These are phyloP conservation scores for Enhydra lutris DNA, from an alignment of 2,113 vertebrate species.

Conservation along the genomic window DNA sequence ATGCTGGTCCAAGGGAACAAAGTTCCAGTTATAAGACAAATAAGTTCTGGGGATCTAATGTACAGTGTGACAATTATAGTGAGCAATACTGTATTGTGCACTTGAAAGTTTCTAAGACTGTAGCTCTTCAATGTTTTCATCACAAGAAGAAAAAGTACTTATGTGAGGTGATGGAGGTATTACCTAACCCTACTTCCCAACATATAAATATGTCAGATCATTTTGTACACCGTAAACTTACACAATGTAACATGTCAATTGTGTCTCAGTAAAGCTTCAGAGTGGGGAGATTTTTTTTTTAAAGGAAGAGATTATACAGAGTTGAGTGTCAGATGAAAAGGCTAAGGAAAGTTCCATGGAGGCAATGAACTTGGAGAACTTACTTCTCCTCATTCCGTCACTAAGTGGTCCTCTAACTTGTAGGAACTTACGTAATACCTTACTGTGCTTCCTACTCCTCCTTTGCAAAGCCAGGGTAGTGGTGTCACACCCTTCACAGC, in stretches of 20 bases:
- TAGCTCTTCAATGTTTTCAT: neutral
- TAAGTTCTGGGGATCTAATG: neutral
- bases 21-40: neutral
- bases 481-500: neutral
- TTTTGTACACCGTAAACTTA: neutral
- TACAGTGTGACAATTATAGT: rapidly evolving
- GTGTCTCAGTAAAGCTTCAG: neutral
- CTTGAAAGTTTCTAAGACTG: neutral
- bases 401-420: neutral
- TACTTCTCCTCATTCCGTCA: neutral
- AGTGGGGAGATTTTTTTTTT: neutral
- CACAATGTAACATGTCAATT: neutral
- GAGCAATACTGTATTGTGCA: neutral
- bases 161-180: neutral
- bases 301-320: neutral
- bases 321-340: neutral
- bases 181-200: neutral
- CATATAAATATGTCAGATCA: neutral
- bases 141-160: neutral
- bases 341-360: neutral
- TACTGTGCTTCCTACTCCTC: neutral
- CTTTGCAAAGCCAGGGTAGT: neutral
- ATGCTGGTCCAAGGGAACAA: neutral
- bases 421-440: neutral
- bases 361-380: neutral